Conservation (phyloP, 2,797 vertebrate genomes). For the Aulostomus chinensis region DNA sequence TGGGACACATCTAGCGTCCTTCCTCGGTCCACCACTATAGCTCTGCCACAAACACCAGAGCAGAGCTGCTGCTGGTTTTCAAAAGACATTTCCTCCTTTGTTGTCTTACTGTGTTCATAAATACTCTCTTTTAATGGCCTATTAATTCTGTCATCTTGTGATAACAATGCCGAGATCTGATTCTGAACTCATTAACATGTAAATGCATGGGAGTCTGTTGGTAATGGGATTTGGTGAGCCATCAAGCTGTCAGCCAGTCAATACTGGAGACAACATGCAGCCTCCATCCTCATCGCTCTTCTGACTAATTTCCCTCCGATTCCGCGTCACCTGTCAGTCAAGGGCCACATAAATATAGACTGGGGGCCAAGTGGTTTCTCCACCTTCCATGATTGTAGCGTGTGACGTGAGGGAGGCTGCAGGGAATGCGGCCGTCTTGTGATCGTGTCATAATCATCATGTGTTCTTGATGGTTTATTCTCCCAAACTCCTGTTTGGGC, state of each 20-base stretch:
- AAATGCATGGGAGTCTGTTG: constrained; percentile 58
- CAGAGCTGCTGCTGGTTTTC: neutral
- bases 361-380: neutral
- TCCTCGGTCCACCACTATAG: neutral
- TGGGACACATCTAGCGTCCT: neutral
- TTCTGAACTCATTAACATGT: constrained; percentile 69
- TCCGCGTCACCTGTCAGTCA: neutral
- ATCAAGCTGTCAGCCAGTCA: constrained; percentile 38
- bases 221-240: constrained; percentile 49
- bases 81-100: constrained; percentile 18
- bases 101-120: constrained; percentile 48
- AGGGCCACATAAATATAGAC: neutral
- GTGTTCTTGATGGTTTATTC: no score
- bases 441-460: no score
- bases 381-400: no score
- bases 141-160: constrained; percentile 68
- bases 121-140: constrained; percentile 52
- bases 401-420: no score
- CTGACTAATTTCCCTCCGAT: neutral
- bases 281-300: neutral
- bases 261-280: constrained; percentile 1
- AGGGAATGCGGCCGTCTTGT: no score
- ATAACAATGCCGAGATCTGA: constrained; percentile 63
- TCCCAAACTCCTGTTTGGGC: no score
- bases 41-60: neutral